Evolutionary conservation across 2,888 invertebrate genomes (phyloP).

Genomic region (Agonopterix alstromeriana): DNA sequence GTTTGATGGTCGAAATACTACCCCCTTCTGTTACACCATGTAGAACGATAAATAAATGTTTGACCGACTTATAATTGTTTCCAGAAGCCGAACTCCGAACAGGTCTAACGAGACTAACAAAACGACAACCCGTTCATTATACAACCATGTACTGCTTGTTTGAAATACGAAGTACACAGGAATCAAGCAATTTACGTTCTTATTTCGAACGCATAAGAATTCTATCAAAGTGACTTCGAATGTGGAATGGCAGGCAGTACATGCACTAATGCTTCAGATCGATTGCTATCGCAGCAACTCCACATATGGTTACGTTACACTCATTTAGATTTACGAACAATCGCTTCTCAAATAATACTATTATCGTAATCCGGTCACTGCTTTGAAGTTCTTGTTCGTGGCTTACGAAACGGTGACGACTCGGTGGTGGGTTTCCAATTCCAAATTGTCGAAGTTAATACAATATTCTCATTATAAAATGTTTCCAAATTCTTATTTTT

Average conservation of each 20-base stretch:
- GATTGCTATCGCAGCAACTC: neutral
- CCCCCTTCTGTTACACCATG: too few species aligned
- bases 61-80: conserved; percentile 1
- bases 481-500: too few species aligned
- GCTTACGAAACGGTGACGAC: too few species aligned
- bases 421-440: too few species aligned
- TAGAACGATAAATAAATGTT: neutral
- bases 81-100: conserved; percentile 1
- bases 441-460: too few species aligned
- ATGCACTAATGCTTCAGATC: conserved; percentile 3
- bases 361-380: neutral
- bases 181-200: too few species aligned
- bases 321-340: conserved; percentile 1
- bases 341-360: neutral
- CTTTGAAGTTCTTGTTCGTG: too few species aligned
- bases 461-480: too few species aligned
- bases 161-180: too few species aligned
- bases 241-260: neutral
- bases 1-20: too few species aligned
- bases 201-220: too few species aligned
- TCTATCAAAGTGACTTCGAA: too few species aligned
- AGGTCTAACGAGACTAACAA: conserved; percentile 4
- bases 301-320: conserved; percentile 1
- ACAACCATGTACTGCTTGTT: neutral
- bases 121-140: conserved; percentile 2